These are phyloP conservation scores for Macroglossus sobrinus DNA, from an alignment of 2,113 vertebrate species.

Conservation along the genomic window DNA sequence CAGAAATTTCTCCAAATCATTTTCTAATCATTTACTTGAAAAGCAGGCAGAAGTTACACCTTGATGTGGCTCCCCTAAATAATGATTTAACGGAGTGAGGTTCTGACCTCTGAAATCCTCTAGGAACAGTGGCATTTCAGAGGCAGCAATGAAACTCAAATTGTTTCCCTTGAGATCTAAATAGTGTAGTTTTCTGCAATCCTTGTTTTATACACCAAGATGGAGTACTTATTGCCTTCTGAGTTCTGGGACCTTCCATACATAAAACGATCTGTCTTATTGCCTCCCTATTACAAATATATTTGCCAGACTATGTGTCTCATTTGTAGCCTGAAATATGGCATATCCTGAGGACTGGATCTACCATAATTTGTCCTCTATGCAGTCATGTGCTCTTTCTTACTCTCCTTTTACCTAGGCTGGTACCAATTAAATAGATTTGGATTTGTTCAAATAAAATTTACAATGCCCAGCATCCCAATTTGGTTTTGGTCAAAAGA, in stretches of 20 bases:
- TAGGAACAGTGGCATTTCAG: neutral
- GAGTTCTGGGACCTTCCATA: neutral
- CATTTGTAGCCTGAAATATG: neutral
- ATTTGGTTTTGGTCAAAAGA: neutral
- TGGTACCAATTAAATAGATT: neutral
- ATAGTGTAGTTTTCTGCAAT: neutral
- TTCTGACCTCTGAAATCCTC: neutral
- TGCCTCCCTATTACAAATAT: neutral
- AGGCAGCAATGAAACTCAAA: neutral
- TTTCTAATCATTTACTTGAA: slow-evolving; percentile 54
- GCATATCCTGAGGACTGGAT: neutral
- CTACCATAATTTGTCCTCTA: neutral
- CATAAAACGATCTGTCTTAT: neutral
- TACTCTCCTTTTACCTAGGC: neutral
- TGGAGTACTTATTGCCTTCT: neutral
- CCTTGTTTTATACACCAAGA: neutral
- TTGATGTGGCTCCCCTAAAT: neutral
- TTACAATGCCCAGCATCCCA: neutral
- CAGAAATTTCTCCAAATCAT: slow-evolving; percentile 42
- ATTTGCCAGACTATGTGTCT: neutral
- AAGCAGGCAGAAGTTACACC: neutral
- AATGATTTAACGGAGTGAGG: neutral
- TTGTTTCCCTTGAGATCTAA: neutral
- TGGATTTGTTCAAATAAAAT: slow-evolving; percentile 36
- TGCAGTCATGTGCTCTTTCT: neutral